Evolutionary conservation across 2,888 invertebrate species (phyloP).

Genomic region (Xestobium rufovillosum): DNA sequence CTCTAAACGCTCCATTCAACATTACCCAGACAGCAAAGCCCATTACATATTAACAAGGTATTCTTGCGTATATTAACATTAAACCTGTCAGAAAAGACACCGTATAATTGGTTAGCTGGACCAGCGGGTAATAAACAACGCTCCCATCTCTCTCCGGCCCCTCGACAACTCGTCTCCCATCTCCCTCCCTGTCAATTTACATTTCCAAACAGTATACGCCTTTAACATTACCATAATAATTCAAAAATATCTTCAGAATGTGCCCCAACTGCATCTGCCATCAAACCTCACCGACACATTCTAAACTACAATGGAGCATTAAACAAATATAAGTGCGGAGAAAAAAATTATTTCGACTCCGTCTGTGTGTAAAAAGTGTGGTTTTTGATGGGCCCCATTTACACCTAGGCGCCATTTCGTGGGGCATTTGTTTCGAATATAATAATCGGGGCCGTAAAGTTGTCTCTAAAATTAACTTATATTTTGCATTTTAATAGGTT

Average conservation of each 20-base stretch:
- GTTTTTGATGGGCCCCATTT: constrained; percentile 32
- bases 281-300: constrained; percentile 28
- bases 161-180: constrained; percentile 26
- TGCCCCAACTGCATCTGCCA: constrained; percentile 23
- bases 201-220: constrained; percentile 45
- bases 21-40: constrained; percentile 36
- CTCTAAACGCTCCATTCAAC: constrained; percentile 33
- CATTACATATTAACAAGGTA: constrained; percentile 46
- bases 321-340: constrained; percentile 35
- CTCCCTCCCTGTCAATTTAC: constrained; percentile 44
- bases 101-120: constrained; percentile 44
- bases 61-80: constrained; percentile 44
- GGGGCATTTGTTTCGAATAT: constrained; percentile 26
- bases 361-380: constrained; percentile 22
- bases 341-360: too few species aligned
- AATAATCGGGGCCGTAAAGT: constrained; percentile 25
- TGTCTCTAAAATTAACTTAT: too few species aligned
- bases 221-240: constrained; percentile 45
- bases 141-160: constrained; percentile 27
- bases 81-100: constrained; percentile 45
- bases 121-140: constrained; percentile 42
- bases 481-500: too few species aligned
- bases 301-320: constrained; percentile 28
- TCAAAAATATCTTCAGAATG: constrained; percentile 40
- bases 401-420: constrained; percentile 29